phyloP scores from a whole-genome alignment of 2,113 vertebrate genomes.

The Pontoporia blainvillei region DNA sequence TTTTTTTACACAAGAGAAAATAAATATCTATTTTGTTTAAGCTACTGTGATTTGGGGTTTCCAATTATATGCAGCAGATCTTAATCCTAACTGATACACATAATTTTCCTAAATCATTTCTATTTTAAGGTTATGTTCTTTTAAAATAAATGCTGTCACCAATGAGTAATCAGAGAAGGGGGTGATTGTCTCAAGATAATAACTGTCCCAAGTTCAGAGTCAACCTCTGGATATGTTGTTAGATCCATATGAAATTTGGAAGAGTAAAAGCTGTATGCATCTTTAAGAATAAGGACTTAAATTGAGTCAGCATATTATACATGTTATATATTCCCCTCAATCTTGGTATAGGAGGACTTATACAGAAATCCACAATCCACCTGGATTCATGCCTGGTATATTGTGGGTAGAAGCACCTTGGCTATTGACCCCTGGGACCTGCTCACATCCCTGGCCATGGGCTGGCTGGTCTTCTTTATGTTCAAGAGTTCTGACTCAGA shows the following conservation, averaged over 20 bases:
- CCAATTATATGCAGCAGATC: conserved; percentile 19
- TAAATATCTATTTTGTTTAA: conserved; percentile 39
- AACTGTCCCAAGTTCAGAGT: not conserved
- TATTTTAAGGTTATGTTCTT: conserved; percentile 74
- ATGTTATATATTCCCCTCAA: not conserved
- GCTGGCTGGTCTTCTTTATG: not conserved
- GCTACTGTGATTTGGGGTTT: conserved; percentile 18
- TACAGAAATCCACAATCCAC: not conserved
- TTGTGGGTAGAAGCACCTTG: not conserved
- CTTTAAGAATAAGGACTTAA: not conserved
- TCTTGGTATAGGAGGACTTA: not conserved
- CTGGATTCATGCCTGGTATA: not conserved
- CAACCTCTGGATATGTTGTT: not conserved
- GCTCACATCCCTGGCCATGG: not conserved
- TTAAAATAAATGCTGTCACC: conserved; percentile 71
- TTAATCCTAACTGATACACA: conserved; percentile 53
- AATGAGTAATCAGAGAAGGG: conserved; percentile 75
- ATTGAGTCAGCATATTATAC: not conserved
- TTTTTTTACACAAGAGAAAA: not conserved
- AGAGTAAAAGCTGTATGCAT: not conserved
- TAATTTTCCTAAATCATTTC: conserved; percentile 70
- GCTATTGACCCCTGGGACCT: not conserved
- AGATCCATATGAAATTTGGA: not conserved
- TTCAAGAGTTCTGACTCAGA: not conserved
- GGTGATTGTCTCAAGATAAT: conserved; percentile 74